Base-by-base conservation (phyloP, 1,140 invertebrate species). In the Pectinophora gossypiella region DNA sequence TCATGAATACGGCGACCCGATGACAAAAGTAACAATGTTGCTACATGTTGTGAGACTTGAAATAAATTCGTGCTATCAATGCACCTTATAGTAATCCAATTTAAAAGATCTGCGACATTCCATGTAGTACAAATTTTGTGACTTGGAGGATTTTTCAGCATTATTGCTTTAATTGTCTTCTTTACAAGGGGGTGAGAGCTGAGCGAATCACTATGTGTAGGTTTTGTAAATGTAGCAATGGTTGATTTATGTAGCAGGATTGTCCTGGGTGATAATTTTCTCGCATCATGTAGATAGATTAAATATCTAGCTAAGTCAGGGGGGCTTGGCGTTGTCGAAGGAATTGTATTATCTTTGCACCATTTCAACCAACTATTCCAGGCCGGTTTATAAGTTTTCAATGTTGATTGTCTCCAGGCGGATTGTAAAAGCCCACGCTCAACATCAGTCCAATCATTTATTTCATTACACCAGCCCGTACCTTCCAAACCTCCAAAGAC, bases 1-100 rank as follows among this genome's bases (percentile, higher is more conserved):
- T 48, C 47, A 19, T 48, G 47, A 3, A 48, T 20, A 18, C 47
- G 32, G 7, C 47, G 32, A n/a, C 27, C 47, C 9, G 36, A 38
- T 7, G 7, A 9, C 13, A 38, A 38, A 7, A 38, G 13, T 5
- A 38, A 15, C 13, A 38, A 15, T 10, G 13, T 38, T 4, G 9
- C 13, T 5, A n/a, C 13, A 15, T 38, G 36, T 15, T n/a, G 7
- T 5, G 7, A 15, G 9, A 38, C 36, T 38, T 9, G 9, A 15
- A 38, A 38, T n/a, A 38, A 15, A 15, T 38, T 15, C 5, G 7
- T 10, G 7, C 4, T 7, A 15, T 38, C 36, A 7, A 38, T 38
- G 9, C 13, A 3, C 4, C 13, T n/a, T 15, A 7, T 7, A n/a
- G 7, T 4, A 4, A 38, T 5, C 7, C 7, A 38, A 15, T 38